Percentiles rank a stretch among this genome's conserved stretches.
phyloP scores from a whole-genome alignment of 2,888 invertebrate species.

The Anthrax anthrax region DNA sequence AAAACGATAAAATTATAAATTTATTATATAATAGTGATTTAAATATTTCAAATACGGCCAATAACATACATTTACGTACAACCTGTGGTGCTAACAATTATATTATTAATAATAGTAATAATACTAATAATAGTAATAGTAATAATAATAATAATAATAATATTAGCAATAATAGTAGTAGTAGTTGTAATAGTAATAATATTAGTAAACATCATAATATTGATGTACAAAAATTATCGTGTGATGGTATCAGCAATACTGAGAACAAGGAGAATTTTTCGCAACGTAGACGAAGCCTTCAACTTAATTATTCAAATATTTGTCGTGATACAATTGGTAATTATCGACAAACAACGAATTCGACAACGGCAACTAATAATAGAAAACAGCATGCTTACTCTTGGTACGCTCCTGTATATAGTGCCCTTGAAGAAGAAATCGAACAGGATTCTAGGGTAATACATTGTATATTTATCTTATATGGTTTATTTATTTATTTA shows the following conservation, averaged over 20 bases:
- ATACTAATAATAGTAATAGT: slow-evolving; percentile 1
- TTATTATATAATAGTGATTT: background rate
- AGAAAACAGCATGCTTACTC: slow-evolving; percentile 34
- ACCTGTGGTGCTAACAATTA: slow-evolving; percentile 9
- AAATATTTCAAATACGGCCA: background rate
- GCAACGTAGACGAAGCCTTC: slow-evolving; percentile 27
- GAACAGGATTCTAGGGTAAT: slow-evolving; percentile 33
- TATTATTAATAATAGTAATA: slow-evolving; percentile 13
- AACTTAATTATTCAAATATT: slow-evolving; percentile 25
- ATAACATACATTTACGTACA: background rate
- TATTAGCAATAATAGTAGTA: slow-evolving; percentile 13
- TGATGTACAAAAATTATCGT: slow-evolving; percentile 6
- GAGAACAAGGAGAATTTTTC: background rate
- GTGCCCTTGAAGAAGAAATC: slow-evolving; percentile 34
- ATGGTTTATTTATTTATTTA: background rate
- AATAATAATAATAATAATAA: background rate
- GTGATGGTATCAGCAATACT: background rate
- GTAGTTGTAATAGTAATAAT: slow-evolving; percentile 9
- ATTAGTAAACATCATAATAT: slow-evolving; percentile 3
- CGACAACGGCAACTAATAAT: slow-evolving; percentile 22
- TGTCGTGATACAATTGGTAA: slow-evolving; percentile 19
- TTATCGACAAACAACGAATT: slow-evolving; percentile 9
- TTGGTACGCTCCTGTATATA: slow-evolving; percentile 35
- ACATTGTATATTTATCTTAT: slow-evolving; percentile 11
- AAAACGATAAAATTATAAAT: slow-evolving; percentile 5